Conservation (phyloP, 2,888 invertebrate genomes). For the Drosophila gaucha region DNA sequence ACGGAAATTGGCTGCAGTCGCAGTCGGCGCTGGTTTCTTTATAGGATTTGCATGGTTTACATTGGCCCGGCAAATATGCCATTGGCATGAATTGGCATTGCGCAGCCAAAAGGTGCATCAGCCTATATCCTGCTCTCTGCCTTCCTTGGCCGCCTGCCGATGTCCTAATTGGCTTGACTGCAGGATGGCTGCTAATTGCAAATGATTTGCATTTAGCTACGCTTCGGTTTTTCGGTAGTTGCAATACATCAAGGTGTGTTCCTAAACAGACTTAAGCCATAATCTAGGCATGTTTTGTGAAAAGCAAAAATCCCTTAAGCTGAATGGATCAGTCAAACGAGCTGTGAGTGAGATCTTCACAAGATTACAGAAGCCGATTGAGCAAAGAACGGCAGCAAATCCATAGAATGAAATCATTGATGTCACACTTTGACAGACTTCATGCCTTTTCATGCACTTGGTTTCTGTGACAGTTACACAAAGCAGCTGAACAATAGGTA, state of each 20-base stretch:
- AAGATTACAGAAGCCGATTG: slow-evolving; percentile 29
- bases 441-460: slow-evolving; percentile 9
- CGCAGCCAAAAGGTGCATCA: slow-evolving; percentile 36
- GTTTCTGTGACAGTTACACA: slow-evolving; percentile 5
- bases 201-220: slow-evolving; percentile 56
- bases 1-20: slow-evolving; percentile 72
- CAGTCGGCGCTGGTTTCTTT: slow-evolving; percentile 55
- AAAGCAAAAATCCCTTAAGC: neutral
- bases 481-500: neutral
- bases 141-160: neutral
- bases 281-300: slow-evolving; percentile 1
- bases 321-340: slow-evolving; percentile 6
- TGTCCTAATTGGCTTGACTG: slow-evolving; percentile 56
- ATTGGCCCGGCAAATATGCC: slow-evolving; percentile 34
- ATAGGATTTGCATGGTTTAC: slow-evolving; percentile 58
- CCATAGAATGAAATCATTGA: neutral
- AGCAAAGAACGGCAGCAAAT: slow-evolving; percentile 1
- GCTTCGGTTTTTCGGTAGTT: slow-evolving; percentile 15
- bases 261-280: slow-evolving; percentile 18
- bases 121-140: slow-evolving; percentile 5
- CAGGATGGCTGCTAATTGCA: slow-evolving; percentile 52
- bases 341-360: slow-evolving; percentile 18
- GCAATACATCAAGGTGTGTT: slow-evolving; percentile 1
- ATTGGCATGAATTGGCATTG: slow-evolving; percentile 18
- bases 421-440: slow-evolving; percentile 33